A percentile compares a stretch with the other conserved stretches of the same genome.
Conservation (phyloP, 92 coral and sea anemone species). For the Pocillopora meandrina region DNA sequence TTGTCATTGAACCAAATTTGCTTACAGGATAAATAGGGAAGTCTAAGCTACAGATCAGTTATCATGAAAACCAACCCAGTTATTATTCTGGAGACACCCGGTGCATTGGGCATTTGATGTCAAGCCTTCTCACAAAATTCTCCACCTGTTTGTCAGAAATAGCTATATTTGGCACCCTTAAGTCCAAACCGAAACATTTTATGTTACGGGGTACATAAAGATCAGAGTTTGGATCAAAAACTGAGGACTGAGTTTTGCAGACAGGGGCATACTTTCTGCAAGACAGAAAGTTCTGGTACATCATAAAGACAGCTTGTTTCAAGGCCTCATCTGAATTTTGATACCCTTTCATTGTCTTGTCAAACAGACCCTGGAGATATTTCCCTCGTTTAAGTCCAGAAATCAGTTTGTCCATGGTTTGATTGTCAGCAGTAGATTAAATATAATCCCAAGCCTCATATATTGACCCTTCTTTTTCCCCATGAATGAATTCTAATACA, state of each 20-base stretch:
- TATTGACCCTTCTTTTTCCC: no score
- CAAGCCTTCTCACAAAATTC: slow-evolving; percentile 4
- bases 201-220: slow-evolving; percentile 12
- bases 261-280: background rate
- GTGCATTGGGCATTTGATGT: slow-evolving; percentile 3
- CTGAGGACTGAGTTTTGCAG: slow-evolving; percentile 3
- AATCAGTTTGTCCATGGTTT: no score
- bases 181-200: slow-evolving; percentile 6
- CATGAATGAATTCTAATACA: no score
- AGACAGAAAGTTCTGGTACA: no score
- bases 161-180: background rate
- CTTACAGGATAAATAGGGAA: slow-evolving; percentile 28
- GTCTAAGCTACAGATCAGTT: slow-evolving; percentile 46
- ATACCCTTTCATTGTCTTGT: no score
- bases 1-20: slow-evolving; percentile 50
- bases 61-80: slow-evolving; percentile 57
- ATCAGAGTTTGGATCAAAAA: slow-evolving; percentile 5
- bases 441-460: no score
- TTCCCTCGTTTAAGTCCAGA: no score
- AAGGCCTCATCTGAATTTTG: no score
- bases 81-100: slow-evolving; percentile 40
- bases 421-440: no score
- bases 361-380: no score
- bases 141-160: slow-evolving; percentile 14
- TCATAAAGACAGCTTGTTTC: no score